Conservation (phyloP, 2,888 invertebrate species). For the Venustoraphidia nigricollis region DNA sequence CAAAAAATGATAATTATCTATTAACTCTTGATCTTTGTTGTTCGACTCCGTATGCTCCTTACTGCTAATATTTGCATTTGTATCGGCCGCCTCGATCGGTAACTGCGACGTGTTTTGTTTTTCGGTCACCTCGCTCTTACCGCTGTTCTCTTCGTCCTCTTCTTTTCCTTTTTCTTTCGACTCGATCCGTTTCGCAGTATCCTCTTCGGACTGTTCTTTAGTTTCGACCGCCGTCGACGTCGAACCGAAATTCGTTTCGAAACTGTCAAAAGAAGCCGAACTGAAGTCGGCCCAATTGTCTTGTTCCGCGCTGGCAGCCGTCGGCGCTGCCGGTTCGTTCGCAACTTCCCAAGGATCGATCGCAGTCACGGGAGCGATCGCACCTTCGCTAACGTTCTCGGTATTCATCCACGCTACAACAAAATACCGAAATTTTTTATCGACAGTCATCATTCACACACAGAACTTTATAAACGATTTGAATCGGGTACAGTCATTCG, state of each 20-base stretch:
- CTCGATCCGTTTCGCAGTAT: background rate
- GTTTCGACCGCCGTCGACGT: background rate
- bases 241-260: slow-evolving; percentile 5
- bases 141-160: background rate
- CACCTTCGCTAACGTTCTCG: slow-evolving; percentile 14
- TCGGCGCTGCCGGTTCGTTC: slow-evolving; percentile 11
- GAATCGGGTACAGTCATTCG: background rate
- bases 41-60: background rate
- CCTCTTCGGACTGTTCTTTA: background rate
- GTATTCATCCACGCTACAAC: slow-evolving; percentile 24
- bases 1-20: background rate
- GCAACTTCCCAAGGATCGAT: slow-evolving; percentile 21
- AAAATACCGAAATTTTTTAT: slow-evolving; percentile 1
- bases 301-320: slow-evolving; percentile 7
- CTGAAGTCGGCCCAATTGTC: slow-evolving; percentile 31
- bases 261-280: slow-evolving; percentile 13
- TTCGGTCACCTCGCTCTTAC: background rate
- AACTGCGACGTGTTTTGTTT: too few relatives aligned
- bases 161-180: background rate
- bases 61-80: background rate
- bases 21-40: background rate
- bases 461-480: background rate
- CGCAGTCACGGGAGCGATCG: slow-evolving; percentile 12
- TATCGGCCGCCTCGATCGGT: background rate
- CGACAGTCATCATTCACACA: background rate